Conservation (phyloP, 1,140 invertebrate genomes). For the Panulirus ornatus region DNA sequence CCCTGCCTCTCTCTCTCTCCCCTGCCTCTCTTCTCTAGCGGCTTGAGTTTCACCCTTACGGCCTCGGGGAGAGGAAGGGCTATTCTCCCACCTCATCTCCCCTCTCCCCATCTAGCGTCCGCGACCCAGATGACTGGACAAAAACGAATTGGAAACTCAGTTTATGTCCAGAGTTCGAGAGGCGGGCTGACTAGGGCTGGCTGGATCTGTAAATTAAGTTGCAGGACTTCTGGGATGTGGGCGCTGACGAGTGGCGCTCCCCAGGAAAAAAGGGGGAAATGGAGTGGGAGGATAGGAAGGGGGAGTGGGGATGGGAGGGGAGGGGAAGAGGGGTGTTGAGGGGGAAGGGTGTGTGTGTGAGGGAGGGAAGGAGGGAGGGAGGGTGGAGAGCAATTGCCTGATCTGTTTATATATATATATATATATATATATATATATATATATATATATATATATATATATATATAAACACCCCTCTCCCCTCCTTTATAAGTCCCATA, state of each 20-base stretch:
- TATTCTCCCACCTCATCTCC: no score
- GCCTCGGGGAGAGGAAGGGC: no score
- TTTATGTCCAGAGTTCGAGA: no score
- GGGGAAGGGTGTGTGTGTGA: not conserved
- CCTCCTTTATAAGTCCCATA: no score
- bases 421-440: slow-evolving; percentile 6
- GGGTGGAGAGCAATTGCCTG: not conserved
- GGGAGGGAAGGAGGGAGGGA: not conserved
- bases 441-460: not conserved
- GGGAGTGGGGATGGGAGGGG: not conserved
- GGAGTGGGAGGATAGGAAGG: not conserved
- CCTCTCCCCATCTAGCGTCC: no score
- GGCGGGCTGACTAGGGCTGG: no score
- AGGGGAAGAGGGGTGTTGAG: not conserved
- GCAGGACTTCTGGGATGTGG: no score
- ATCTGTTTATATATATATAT: not conserved
- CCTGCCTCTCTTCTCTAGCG: not conserved
- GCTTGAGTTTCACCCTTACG: no score
- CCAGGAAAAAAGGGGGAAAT: not conserved
- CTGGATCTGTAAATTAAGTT: no score
- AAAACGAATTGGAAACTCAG: no score
- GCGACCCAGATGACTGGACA: no score
- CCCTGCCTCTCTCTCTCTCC: not conserved
- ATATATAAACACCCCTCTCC: not conserved
- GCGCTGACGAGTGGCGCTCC: no score